These are phyloP conservation scores for Steatocranus sp. DNA, from an alignment of 2,797 vertebrate genomes.

Conservation along the genomic window DNA sequence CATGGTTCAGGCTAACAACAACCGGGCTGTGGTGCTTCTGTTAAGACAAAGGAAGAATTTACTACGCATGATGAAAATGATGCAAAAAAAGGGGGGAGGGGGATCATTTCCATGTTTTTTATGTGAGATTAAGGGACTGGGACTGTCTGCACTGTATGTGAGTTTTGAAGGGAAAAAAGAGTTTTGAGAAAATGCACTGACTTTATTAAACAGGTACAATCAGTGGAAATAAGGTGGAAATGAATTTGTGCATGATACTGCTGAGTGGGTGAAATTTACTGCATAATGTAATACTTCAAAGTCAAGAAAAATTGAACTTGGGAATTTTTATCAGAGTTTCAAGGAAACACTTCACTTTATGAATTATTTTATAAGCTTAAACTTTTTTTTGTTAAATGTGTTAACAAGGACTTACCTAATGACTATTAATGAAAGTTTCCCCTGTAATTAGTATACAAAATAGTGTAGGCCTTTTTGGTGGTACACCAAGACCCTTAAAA, in stretches of 20 bases:
- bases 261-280: background rate
- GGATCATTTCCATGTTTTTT: background rate
- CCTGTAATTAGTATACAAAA: background rate
- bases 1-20: background rate
- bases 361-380: background rate
- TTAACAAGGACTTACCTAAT: background rate
- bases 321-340: background rate
- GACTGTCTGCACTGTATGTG: background rate
- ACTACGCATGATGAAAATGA: background rate
- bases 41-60: background rate
- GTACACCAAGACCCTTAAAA: background rate
- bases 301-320: background rate
- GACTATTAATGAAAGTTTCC: background rate
- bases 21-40: background rate
- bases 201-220: background rate
- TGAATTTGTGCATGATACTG: background rate
- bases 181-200: background rate
- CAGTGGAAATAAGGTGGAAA: background rate
- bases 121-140: background rate
- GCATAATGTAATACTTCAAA: background rate
- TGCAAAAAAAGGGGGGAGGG: background rate
- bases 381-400: background rate
- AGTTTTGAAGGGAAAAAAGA: background rate
- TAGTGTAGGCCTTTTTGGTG: background rate
- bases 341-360: background rate